Conservation (phyloP, 2,888 invertebrate genomes). For the Dorcus parallelipipedus region DNA sequence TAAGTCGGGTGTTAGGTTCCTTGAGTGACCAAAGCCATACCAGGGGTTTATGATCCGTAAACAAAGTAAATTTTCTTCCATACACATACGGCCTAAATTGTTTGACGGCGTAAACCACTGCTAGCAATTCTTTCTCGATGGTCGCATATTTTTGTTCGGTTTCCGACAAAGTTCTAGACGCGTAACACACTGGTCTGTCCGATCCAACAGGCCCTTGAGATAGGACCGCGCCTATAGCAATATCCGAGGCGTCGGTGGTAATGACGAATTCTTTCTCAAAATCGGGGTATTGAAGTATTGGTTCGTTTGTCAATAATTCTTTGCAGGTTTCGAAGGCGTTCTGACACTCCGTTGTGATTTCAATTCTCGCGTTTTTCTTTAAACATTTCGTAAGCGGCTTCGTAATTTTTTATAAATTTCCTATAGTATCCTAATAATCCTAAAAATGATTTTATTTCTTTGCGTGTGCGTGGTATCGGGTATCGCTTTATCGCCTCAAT, state of each 20-base stretch:
- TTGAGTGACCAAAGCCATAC: constrained; percentile 13
- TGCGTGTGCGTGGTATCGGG: no score
- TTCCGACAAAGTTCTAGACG: constrained; percentile 12
- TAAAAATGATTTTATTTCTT: no score
- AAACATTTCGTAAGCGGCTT: background rate
- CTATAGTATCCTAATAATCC: no score
- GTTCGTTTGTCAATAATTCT: constrained; percentile 19
- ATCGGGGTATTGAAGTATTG: constrained; percentile 27
- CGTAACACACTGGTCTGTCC: constrained; percentile 24
- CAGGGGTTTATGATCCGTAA: constrained; percentile 22
- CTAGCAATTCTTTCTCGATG: constrained; percentile 28
- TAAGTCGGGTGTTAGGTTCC: background rate
- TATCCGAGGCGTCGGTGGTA: constrained; percentile 26
- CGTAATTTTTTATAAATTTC: constrained; percentile 32
- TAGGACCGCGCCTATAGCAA: background rate
- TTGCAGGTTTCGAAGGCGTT: constrained; percentile 20
- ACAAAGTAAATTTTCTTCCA: constrained; percentile 10
- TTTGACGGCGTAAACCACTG: constrained; percentile 24
- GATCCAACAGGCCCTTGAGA: constrained; percentile 16
- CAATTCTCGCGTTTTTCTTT: no score
- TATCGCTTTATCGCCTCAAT: no score
- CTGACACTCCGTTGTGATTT: constrained; percentile 10
- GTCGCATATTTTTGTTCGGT: constrained; percentile 11
- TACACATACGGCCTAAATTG: constrained; percentile 24
- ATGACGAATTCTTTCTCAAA: constrained; percentile 28